These are phyloP conservation scores for Andrena minutula DNA, from an alignment of 2,888 invertebrate genomes.

Conservation along the genomic window DNA sequence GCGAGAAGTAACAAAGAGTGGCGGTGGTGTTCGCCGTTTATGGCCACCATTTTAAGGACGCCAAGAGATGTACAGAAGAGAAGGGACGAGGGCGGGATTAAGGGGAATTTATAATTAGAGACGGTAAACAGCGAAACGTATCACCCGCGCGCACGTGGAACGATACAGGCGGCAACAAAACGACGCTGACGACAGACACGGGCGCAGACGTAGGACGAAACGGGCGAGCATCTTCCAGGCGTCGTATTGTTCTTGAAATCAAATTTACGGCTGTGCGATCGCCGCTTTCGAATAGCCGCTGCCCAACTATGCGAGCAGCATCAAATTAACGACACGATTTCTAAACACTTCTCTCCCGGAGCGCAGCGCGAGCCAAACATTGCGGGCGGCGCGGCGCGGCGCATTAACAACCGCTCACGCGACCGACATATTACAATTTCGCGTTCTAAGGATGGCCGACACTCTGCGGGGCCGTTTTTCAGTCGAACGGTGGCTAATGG, in stretches of 20 bases:
- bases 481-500: background rate
- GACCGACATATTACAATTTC: background rate
- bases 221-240: constrained; percentile 21
- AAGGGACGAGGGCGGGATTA: constrained; percentile 10
- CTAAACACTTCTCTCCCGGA: constrained; percentile 54
- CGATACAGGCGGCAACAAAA: background rate
- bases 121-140: constrained; percentile 2
- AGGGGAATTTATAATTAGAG: constrained; percentile 36
- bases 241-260: constrained; percentile 55
- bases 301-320: constrained; percentile 63
- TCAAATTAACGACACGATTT: constrained; percentile 68
- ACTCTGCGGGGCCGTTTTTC: no score
- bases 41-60: constrained; percentile 5
- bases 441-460: background rate
- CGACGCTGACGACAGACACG: background rate
- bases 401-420: constrained; percentile 39
- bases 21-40: background rate
- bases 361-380: constrained; percentile 18
- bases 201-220: constrained; percentile 28
- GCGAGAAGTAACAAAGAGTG: no score
- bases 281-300: constrained; percentile 65
- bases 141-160: background rate
- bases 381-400: constrained; percentile 2
- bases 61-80: background rate
- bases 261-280: constrained; percentile 50